Evolutionary conservation across 30 jellyfish, hydroid and myxozoan species (phyloP), one percentile per base, ranked within the genome.

Genomic region (Phacellophora camtschatica): DNA sequence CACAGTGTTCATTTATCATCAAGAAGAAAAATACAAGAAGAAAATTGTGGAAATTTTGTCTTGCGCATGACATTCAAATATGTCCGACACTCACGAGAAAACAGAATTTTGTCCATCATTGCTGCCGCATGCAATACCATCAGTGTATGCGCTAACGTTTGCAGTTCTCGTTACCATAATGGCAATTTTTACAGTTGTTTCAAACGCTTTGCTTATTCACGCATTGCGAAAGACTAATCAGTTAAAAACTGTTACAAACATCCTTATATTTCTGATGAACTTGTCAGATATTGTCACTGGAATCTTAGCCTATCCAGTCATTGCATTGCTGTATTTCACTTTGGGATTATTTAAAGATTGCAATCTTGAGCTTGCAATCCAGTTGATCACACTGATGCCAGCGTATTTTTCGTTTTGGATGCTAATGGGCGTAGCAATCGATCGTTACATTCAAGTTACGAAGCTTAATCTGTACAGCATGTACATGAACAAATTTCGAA

Each of bases 401-500:
- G 88, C 78, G 30, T 76, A 76, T 62, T 33, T 76, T 16, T 76
- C 88, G 4, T 76, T 76, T 28, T 76, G 63, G 19, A 25, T 76
- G 68, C 77, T 76, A 2, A 54, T 76, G 78, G 88, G 88, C 5
- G 76, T 76, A 7, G 88, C 88, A 23, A 62, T 76, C 16, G 88
- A 76, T 49, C 88, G 88, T 18, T 76, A 76, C 43, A 16, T 76
- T 8, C 88, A 62, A 36, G 88, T 76, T 3, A 58, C 88, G 23
- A 76, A 76, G 41, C 79, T 76, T 55, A 64, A 59, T 32, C 64
- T 49, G 7, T 76, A 76, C 59, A 59, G 41, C 31, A 8, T 16
- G 29, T 58, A 54, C 62, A 62, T 76, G 79, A 76, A 76, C 35
- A 70, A 35, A 3, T 55, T 41, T 28, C 34, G 70, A 2, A 33